Conservation (phyloP, 1,140 invertebrate species). For the Cepaea nemoralis region DNA sequence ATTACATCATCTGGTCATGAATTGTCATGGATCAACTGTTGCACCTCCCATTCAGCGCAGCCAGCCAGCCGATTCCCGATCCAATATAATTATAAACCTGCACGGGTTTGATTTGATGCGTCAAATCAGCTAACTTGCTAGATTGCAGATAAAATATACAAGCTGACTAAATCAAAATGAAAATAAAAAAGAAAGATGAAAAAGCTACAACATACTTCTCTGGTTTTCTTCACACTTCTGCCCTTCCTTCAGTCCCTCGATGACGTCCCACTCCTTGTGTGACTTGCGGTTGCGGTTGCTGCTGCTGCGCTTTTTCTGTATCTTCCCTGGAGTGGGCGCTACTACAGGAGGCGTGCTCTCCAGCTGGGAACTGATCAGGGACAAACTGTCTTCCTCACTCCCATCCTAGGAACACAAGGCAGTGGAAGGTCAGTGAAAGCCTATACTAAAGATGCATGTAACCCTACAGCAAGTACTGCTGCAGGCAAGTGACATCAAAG, state of each 20-base stretch:
- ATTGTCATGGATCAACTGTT: no score
- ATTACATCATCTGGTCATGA: no score
- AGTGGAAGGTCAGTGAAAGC: not conserved
- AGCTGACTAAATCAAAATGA: no score
- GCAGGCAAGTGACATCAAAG: no score
- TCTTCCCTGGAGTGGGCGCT: slow-evolving; percentile 39
- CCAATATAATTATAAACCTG: no score
- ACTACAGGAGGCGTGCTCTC: slow-evolving; percentile 33
- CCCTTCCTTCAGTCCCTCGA: slow-evolving; percentile 78
- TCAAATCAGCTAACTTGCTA: no score
- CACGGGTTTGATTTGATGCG: no score
- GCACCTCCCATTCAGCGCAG: no score
- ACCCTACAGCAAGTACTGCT: no score
- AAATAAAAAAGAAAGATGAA: not conserved
- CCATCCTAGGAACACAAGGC: no score
- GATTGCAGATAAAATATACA: no score
- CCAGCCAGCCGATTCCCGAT: no score
- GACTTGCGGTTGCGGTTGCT: slow-evolving; percentile 50
- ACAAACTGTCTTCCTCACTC: slow-evolving; percentile 45
- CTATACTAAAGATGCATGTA: not conserved
- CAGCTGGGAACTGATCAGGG: slow-evolving; percentile 47
- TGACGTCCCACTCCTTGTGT: slow-evolving; percentile 82
- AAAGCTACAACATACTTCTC: slow-evolving; percentile 73
- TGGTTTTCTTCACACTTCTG: slow-evolving; percentile 83
- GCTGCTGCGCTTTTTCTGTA: slow-evolving; percentile 37